phyloP scores from a whole-genome alignment of 1,140 invertebrate species.

The Ridgeia piscesae region DNA sequence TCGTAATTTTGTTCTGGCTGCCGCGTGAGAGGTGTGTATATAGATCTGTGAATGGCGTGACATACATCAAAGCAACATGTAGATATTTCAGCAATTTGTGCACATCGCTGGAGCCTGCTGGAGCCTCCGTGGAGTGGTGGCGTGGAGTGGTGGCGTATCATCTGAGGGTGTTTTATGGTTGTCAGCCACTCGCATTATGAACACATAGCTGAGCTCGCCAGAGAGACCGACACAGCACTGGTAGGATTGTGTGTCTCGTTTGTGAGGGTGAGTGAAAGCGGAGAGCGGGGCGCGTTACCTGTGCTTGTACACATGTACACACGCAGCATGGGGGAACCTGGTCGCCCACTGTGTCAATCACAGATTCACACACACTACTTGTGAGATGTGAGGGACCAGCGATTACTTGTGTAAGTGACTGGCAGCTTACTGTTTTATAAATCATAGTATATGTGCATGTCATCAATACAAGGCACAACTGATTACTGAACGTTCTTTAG shows the following conservation, averaged over 20 bases:
- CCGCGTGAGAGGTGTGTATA: not conserved
- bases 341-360: not conserved
- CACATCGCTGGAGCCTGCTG: not conserved
- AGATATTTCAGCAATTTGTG: slow-evolving; percentile 1
- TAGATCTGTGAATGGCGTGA: not conserved
- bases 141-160: not conserved
- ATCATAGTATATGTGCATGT: no score
- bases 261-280: not conserved
- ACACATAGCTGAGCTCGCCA: not conserved
- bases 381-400: not conserved
- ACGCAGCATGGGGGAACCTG: not conserved
- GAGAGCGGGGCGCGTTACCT: not conserved
- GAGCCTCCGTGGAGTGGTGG: no score
- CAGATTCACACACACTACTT: not conserved
- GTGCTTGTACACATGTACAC: not conserved
- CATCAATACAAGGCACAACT: no score
- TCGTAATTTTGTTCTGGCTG: not conserved
- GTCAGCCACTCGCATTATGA: not conserved
- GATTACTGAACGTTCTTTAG: no score
- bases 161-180: not conserved
- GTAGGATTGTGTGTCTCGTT: not conserved
- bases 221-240: not conserved
- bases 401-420: not conserved
- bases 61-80: not conserved
- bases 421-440: not conserved